Base-by-base conservation (phyloP, 2,888 invertebrate genomes). In the Tenthredo amoena region DNA sequence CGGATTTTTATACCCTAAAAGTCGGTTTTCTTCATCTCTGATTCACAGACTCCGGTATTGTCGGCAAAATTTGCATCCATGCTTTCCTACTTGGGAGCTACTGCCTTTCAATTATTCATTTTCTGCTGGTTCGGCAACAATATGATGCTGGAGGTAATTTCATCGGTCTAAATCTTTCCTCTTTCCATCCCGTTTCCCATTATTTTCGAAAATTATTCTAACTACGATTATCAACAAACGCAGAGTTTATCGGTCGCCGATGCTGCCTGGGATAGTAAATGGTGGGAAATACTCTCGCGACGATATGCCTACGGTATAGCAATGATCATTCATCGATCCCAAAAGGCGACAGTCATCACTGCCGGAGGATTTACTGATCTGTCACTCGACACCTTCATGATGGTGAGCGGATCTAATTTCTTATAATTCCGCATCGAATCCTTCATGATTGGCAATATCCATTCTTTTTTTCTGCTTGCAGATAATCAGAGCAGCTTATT, bases 111-210 rank as follows among this genome's bases (percentile, higher is more conserved):
- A 55, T 34, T 77, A 50, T 77, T 18, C 7, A 77, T 77, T 2
- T 77, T 50, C 34, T 77, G 77, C 9, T 77, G 77, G 77, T 77
- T 50, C 34, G 31, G 77, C 7, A 77, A 77, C 50, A 12, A 77
- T 0, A 77, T 77, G 77, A 77, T 77, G 77, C 77, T 77, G 34
- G 77, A 77, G 77, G 77, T 77, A 77, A 76, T 76, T n/a, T 18
- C 1, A 15, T 31, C 40, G 0, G 6, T 0, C 40, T 0, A 40
- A 10, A 40, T 40, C 18, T 40, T 9, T 72, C 72, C 37, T 40
- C 1, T 37, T 0, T 71, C 34, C 10, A 0, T 18, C 10, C 40
- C 43, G 1, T 40, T 37, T 1, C n/a, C 21, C 21, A 40, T 77
- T 47, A 0, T 9, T 3, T 40, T 26, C 12, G 10, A 10, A 18